Conservation (phyloP, 2,888 invertebrate genomes). For the Noctuana brunneofusca region DNA sequence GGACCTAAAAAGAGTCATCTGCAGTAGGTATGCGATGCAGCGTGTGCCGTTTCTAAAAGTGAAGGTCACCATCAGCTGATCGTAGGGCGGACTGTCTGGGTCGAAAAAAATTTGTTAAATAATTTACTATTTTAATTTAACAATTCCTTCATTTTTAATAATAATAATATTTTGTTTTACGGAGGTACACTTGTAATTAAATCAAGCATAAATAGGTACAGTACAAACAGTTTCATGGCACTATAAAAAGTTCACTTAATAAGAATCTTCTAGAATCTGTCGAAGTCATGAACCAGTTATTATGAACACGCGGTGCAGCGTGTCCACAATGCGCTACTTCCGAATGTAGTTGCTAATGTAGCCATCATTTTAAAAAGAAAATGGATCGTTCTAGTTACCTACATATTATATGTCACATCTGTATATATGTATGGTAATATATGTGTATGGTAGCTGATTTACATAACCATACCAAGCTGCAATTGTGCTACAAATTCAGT, state of each 20-base stretch:
- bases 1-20: constrained; percentile 3
- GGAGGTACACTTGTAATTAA: too few relatives aligned
- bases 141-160: too few relatives aligned
- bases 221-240: constrained; percentile 6
- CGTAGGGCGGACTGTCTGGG: constrained; percentile 1
- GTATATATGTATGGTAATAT: neutral
- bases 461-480: too few relatives aligned
- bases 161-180: too few relatives aligned
- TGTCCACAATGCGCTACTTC: constrained; percentile 51
- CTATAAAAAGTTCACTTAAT: neutral
- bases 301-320: constrained; percentile 34
- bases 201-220: too few relatives aligned
- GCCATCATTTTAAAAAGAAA: constrained; percentile 5
- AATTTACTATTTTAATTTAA: too few relatives aligned
- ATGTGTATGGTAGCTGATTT: too few relatives aligned
- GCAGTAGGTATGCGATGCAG: neutral
- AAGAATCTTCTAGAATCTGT: constrained; percentile 11
- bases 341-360: constrained; percentile 44
- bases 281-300: constrained; percentile 12
- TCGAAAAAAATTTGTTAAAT: neutral
- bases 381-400: neutral
- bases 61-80: neutral
- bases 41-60: constrained; percentile 11
- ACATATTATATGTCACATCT: neutral
- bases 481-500: too few relatives aligned